A percentile compares a stretch with the other conserved stretches of the same genome.
phyloP scores from a whole-genome alignment of 2,113 vertebrate genomes.

The Melospiza melodia region DNA sequence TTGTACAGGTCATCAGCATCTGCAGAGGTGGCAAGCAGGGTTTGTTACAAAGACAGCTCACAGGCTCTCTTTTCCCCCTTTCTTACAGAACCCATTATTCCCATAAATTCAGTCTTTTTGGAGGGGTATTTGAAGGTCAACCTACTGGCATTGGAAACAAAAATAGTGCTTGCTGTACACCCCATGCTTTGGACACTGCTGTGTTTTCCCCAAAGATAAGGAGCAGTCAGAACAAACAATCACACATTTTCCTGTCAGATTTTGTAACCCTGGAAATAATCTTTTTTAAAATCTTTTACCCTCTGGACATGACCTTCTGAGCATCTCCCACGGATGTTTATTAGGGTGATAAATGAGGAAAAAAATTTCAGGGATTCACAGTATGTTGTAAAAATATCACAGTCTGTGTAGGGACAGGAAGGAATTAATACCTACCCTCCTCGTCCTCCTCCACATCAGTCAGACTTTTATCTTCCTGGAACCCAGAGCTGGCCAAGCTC shows the following conservation, averaged over 20 bases:
- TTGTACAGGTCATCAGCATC: constrained; percentile 70
- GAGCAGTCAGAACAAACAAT: constrained; percentile 61
- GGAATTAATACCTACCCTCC: constrained; percentile 80
- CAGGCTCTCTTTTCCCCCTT: background rate
- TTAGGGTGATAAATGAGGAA: constrained; percentile 78
- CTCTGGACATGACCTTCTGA: constrained; percentile 66
- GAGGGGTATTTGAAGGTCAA: constrained; percentile 55
- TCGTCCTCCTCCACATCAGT: constrained; percentile 78
- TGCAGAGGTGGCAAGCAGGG: background rate
- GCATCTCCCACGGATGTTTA: constrained; percentile 80
- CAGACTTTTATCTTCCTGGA: constrained; percentile 81
- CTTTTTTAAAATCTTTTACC: constrained; percentile 77
- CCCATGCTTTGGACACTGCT: background rate
- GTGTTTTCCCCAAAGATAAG: constrained; percentile 63
- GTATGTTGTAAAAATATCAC: constrained; percentile 75
- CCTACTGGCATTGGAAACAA: constrained; percentile 24
- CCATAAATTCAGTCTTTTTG: constrained; percentile 25
- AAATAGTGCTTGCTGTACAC: constrained; percentile 41
- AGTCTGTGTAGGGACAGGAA: constrained; percentile 69
- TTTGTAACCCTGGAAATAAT: constrained; percentile 77
- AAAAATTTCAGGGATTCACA: constrained; percentile 77
- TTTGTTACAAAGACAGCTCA: background rate
- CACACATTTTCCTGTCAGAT: constrained; percentile 71
- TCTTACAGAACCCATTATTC: background rate
- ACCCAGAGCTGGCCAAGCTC: constrained; percentile 76